phyloP scores from a whole-genome alignment of 2,113 vertebrate species.

The Columba livia region DNA sequence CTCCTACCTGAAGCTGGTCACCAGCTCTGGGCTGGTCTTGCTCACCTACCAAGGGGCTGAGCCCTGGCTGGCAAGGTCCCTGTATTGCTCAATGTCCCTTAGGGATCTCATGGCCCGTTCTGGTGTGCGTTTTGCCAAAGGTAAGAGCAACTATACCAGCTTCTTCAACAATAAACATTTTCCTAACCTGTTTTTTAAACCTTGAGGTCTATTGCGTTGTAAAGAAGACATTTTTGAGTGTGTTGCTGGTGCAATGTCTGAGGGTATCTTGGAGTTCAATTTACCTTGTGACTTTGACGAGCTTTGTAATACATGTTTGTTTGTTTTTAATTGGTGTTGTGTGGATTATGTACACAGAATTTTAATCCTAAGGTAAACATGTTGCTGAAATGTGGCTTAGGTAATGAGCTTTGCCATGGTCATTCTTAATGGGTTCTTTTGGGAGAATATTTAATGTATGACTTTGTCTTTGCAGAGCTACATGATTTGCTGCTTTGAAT shows the following conservation, averaged over 20 bases:
- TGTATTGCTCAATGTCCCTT: rapidly evolving
- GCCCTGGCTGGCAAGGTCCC: no score
- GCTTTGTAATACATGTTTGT: neutral
- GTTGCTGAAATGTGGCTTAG: neutral
- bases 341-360: rapidly evolving
- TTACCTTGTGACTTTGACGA: neutral
- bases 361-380: neutral
- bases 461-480: neutral
- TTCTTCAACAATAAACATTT: rapidly evolving
- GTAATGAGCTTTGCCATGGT: neutral
- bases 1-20: neutral
- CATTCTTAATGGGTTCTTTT: neutral
- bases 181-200: neutral
- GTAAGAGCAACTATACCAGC: rapidly evolving
- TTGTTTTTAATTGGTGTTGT: neutral
- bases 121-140: neutral
- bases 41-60: neutral
- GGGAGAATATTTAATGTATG: rapidly evolving
- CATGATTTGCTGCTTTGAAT: rapidly evolving
- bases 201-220: rapidly evolving
- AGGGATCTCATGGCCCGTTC: neutral
- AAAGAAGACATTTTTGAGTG: neutral
- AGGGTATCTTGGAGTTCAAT: neutral
- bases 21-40: neutral
- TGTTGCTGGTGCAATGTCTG: neutral